These are phyloP conservation scores for Elegia similella DNA, from an alignment of 2,888 invertebrate genomes.

Conservation along the genomic window DNA sequence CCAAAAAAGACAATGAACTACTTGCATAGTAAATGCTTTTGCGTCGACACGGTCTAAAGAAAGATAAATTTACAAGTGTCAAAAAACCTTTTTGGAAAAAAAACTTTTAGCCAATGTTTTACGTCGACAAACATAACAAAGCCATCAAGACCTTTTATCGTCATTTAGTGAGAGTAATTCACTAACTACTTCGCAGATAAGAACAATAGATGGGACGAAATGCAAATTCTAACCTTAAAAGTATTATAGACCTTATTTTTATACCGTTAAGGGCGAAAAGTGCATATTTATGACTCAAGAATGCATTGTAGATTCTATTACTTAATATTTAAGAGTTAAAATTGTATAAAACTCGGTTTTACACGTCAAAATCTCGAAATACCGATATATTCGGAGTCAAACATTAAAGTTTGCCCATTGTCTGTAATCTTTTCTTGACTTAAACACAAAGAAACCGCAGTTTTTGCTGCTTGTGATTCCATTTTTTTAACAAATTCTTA, in stretches of 20 bases:
- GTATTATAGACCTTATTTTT: neutral
- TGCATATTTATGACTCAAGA: neutral
- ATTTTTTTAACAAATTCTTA: constrained; percentile 57
- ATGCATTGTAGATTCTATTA: constrained; percentile 20
- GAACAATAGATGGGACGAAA: constrained; percentile 28
- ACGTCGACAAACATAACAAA: constrained; percentile 49
- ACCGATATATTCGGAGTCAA: constrained; percentile 65
- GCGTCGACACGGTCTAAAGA: neutral
- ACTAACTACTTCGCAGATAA: constrained; percentile 48
- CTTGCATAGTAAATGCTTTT: too few relatives aligned
- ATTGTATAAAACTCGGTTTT: constrained; percentile 23
- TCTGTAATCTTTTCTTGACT: constrained; percentile 62
- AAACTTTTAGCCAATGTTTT: constrained; percentile 21
- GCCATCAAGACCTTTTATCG: constrained; percentile 55
- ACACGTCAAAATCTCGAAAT: constrained; percentile 40
- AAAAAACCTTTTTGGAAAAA: too few relatives aligned
- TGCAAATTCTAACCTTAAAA: neutral
- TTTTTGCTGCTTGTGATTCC: constrained; percentile 52
- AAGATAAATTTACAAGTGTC: neutral
- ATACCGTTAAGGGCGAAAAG: neutral
- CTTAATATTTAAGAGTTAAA: constrained; percentile 23
- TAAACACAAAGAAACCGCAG: constrained; percentile 67
- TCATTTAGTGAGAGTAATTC: constrained; percentile 57
- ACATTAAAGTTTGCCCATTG: constrained; percentile 63
- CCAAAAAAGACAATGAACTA: too few relatives aligned